Base-by-base conservation (phyloP, 2,888 invertebrate genomes). In the Parelbella ahira region DNA sequence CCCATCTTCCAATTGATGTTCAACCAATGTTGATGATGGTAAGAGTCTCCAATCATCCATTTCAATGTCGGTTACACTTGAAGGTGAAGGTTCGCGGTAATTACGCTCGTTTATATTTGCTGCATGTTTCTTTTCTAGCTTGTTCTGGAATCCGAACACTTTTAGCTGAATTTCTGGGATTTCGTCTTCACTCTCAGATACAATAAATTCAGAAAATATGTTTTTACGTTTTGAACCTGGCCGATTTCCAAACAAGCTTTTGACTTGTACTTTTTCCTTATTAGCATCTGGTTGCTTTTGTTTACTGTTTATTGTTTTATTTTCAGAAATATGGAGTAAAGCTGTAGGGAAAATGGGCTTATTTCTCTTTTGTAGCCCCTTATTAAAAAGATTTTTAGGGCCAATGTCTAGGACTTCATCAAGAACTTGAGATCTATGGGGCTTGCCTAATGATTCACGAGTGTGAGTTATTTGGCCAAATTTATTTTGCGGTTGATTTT, bases 1-100 rank as follows among this genome's bases (percentile, higher is more conserved):
- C 39, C 59, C 58, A 4, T 60, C 61, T 53, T 79, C 56, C 4
- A 51, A 24, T 47, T 78, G 72, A 42, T 71, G 63, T 13, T 77
- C 86, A 37, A 87, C 65, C 80, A 87, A 77, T 19, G 88, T 88
- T 3, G 88, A 88, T 10, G 87, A 88, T 12, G 87, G 83, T 4
- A 88, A 48, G 6, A 68, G 60, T 37, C 63, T 70, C 78, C 83
- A 82, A 20, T 79, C 78, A 45, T 83, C 83, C 52, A 82, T 63
- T 63, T 86, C 86, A 37, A 74, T 63, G 45, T 84, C 82, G 29
- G 71, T 68, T 8, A 73, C 49, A 53, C 71, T 79, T 2, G 74
- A 70, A 0, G 60, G 69, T 1, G 81, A 81, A 13, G 50, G 49
- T 11, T 69, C 65, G 30, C 66, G 54, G 11, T 45, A 13, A 2